A percentile compares a stretch with the other conserved stretches of the same genome.
Conservation (phyloP, 1,140 invertebrate genomes). For the Pseudomyrmex pallidus region DNA sequence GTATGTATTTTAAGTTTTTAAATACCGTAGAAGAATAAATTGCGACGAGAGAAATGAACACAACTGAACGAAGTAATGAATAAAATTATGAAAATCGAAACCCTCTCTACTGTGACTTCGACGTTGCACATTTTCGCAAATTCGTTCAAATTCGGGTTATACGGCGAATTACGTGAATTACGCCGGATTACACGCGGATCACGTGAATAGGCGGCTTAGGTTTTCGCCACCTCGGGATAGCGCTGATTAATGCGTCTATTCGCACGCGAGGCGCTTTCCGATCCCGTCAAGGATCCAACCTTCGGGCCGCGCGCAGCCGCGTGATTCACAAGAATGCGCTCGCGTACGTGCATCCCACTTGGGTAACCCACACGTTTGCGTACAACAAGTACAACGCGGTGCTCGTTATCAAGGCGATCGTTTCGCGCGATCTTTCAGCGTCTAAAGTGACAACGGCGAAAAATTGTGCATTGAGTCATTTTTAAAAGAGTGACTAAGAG, state of each 20-base stretch:
- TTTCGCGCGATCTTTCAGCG: conserved; percentile 33
- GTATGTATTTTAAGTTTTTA: too few species aligned
- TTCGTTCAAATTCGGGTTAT: neutral
- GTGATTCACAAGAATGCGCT: conserved; percentile 44
- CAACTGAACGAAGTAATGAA: too few species aligned
- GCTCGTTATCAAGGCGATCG: conserved; percentile 46
- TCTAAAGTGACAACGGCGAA: conserved; percentile 11
- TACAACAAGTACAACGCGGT: conserved; percentile 36
- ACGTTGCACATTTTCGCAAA: neutral
- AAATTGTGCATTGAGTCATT: neutral
- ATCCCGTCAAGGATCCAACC: conserved; percentile 56
- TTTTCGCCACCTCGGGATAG: conserved; percentile 42
- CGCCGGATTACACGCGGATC: conserved; percentile 1
- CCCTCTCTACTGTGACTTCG: too few species aligned
- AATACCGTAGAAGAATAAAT: neutral
- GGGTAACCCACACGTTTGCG: conserved; percentile 17
- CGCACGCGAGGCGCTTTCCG: conserved; percentile 14
- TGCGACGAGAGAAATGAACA: too few species aligned
- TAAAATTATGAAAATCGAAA: too few species aligned
- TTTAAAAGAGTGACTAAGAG: too few species aligned
- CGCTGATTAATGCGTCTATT: conserved; percentile 45
- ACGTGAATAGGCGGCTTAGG: neutral
- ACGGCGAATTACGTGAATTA: conserved; percentile 21
- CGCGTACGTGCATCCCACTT: conserved; percentile 59
- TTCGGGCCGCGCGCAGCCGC: conserved; percentile 14